Evolutionary conservation across 2,888 invertebrate genomes (phyloP), one percentile per base, ranked within the genome.

Genomic region (Microdon myrmicae): DNA sequence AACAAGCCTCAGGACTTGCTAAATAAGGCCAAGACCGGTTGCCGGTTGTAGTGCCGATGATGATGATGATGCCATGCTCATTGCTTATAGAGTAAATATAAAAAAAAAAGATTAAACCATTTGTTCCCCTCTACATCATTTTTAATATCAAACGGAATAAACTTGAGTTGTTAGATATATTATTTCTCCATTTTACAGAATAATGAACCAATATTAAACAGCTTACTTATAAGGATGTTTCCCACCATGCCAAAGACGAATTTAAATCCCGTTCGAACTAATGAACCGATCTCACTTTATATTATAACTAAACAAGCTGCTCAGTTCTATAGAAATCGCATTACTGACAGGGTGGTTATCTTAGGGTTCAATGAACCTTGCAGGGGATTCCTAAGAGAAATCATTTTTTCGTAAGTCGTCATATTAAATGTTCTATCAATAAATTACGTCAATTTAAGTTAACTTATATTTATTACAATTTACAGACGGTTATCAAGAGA

Each of bases 321-420:
- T n/a, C 58, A 64, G 4, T 8, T 43, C 8, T 4, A 1, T 1
- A 34, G 64, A 2, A 2, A 17, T 2, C 41, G 43, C 9, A 38
- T 53, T 13, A 59, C 47, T 14, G 38, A 32, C 3, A 59, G 38
- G 32, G 17, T 66, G 1, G 44, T 66, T 8, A 68, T 77, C 3
- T 32, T 76, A 3, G 77, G 77, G 0, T 73, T 74, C 19, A 71
- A 69, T 4, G 69, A 71, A 38, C 58, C 69, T 2, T 71, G 71
- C 26, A 71, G 71, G 4, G 73, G 75, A 1, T 71, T 76, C 9
- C 22, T 77, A 3, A 71, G 75, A 1, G 49, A 69, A 4, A 53
- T 75, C 51, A 47, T 74, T 2, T 78, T 74, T 19, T 64, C 64
- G 64, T 64, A 41, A 25, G 39, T n/a, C n/a, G n/a, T n/a, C n/a